Base-by-base conservation (phyloP, 2,888 invertebrate species). In the Brachypalpus laphriformis region DNA sequence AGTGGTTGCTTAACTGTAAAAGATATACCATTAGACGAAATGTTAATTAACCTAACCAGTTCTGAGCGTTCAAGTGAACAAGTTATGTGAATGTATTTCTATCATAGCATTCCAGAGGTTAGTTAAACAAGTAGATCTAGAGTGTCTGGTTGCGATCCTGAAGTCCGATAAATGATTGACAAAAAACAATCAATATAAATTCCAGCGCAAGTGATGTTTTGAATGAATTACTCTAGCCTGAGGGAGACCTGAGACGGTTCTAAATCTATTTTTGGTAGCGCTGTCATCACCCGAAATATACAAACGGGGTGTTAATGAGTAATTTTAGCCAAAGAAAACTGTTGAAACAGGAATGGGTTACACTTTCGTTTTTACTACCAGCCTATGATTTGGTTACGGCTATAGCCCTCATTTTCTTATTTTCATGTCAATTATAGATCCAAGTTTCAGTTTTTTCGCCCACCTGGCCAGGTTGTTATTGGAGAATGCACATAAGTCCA, bases 1-100 rank as follows among this genome's bases (percentile, higher is more conserved):
- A 70, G 66, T 61, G 65, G 63, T 51, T 63, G 51, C 28, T 70
- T 85, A 81, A 85, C 81, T 81, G 85, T 85, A 76, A 80, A 85
- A 66, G 28, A 34, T 61, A 56, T 66, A 45, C 18, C 49, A 85
- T 75, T 66, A 57, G 66, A 76, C 65, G n/a, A 51, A 61, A 65
- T 51, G 37, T 40, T 80, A 65, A 76, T 76, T 85, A 80, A 56
- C 7, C 18, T 25, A 85, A 85, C 85, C 85, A 76, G 85, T 85
- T 80, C 25, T 3, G 1, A 2, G n/a, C 18, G 37, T 18, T 54
- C 42, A 61, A 61, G 51, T 45, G 59, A 68, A 81, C 74, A 61
- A 81, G 81, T 61, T 63, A 14, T 37, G 8, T 51, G 6, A 7
- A 28, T 18, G 34, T 49, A 11, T 16, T 63, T 37, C 5, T 20